A percentile compares a stretch with the other conserved stretches of the same genome.
These are phyloP conservation scores for Hesperophylax magnus DNA, from an alignment of 1,140 invertebrate genomes.

Conservation along the genomic window DNA sequence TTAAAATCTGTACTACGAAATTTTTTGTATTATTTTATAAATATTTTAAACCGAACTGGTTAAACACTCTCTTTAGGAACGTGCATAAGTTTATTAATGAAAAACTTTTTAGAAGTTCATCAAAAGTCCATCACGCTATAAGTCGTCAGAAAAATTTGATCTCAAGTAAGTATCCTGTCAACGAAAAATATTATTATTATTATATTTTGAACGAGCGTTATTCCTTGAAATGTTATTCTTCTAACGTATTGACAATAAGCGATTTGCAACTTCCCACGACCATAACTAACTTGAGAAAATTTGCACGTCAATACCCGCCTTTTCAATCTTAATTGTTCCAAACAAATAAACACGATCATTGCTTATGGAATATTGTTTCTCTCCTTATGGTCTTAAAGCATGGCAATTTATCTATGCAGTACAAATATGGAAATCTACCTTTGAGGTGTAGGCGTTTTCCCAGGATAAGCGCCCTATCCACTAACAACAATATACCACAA, in stretches of 20 bases:
- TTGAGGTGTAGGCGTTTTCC: constrained; percentile 30
- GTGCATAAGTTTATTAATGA: too few relatives aligned
- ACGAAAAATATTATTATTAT: too few relatives aligned
- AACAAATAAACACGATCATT: constrained; percentile 3
- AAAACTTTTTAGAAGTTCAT: too few relatives aligned
- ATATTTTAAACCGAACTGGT: too few relatives aligned
- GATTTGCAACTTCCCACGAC: neutral
- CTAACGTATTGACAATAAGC: neutral
- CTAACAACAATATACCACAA: neutral
- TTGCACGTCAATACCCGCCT: neutral
- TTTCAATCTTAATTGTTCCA: neutral
- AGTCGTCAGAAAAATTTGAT: too few relatives aligned
- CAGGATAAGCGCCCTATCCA: constrained; percentile 1
- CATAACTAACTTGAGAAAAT: neutral
- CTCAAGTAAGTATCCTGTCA: too few relatives aligned
- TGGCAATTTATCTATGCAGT: neutral
- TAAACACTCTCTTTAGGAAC: too few relatives aligned
- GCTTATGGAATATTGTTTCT: neutral
- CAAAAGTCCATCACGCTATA: too few relatives aligned
- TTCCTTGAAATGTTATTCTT: neutral
- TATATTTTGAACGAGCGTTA: too few relatives aligned
- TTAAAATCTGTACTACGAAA: too few relatives aligned
- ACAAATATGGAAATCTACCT: constrained; percentile 14
- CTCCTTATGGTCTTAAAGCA: neutral
- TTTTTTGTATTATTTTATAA: too few relatives aligned